phyloP scores from a whole-genome alignment of 2,797 vertebrate genomes.

The Erpetoichthys calabaricus region DNA sequence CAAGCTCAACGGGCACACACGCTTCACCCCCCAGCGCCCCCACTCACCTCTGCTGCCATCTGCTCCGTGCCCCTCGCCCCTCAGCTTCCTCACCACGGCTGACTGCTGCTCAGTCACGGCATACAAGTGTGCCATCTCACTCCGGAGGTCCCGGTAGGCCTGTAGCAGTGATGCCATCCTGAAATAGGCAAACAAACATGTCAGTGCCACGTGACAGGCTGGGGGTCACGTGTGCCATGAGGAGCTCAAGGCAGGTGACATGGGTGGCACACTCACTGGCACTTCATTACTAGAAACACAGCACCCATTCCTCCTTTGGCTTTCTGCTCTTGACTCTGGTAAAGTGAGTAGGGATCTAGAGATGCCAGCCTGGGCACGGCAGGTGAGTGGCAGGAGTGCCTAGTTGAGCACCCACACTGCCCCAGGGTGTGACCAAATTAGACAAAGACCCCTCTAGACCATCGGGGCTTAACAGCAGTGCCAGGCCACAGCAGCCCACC shows the following conservation, averaged over 20 bases:
- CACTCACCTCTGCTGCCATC: slow-evolving; percentile 60
- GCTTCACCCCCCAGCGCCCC: slow-evolving; percentile 23
- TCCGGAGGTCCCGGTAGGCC: slow-evolving; percentile 53
- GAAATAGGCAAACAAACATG: slow-evolving; percentile 10
- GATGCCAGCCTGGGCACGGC: too few relatives aligned
- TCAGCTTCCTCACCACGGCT: slow-evolving; percentile 48
- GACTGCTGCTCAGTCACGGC: slow-evolving; percentile 49
- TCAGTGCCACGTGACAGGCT: slow-evolving; percentile 10
- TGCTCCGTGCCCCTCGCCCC: slow-evolving; percentile 18
- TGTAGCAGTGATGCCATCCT: slow-evolving; percentile 34
- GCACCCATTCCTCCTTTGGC: too few relatives aligned
- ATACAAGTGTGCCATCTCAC: slow-evolving; percentile 54
- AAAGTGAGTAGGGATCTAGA: too few relatives aligned
- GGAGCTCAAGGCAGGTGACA: slow-evolving; percentile 33
- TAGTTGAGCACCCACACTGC: too few relatives aligned
- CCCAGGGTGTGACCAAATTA: too few relatives aligned
- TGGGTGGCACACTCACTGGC: slow-evolving; percentile 29
- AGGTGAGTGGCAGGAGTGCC: too few relatives aligned
- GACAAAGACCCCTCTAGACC: too few relatives aligned
- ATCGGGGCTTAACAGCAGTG: too few relatives aligned
- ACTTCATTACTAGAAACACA: background rate
- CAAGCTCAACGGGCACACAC: slow-evolving; percentile 6
- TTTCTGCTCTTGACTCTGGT: too few relatives aligned
- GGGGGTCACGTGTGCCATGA: slow-evolving; percentile 19
- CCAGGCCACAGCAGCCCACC: too few relatives aligned